Base-by-base conservation (phyloP, 2,113 vertebrate species). In the Antigone vipio region DNA sequence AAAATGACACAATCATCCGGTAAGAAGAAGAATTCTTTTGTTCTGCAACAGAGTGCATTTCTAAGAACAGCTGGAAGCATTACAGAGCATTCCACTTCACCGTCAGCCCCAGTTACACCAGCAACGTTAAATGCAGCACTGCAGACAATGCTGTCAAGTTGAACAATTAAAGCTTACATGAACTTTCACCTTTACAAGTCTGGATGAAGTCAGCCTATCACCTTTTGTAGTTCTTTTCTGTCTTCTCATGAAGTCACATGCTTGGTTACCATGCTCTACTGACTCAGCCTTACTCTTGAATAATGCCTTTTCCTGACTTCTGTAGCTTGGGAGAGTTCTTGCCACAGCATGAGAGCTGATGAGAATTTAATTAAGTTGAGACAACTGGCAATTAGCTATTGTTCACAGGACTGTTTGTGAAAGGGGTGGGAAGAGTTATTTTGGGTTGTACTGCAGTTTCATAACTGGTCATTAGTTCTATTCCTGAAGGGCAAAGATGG, bases 401-500 rank as follows among this genome's bases (percentile, higher is more conserved):
- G 88, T 88, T 96, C 92, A 96, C 27, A 29, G 77, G 86, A 89
- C 74, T 88, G 67, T 78, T 90, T 93, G 63, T 85, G 94, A 88
- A 64, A 94, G n/a, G 27, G 77, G 82, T 88, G 32, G 73, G 83
- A 96, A 91, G 93, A 97, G 93, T 89, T 98, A 96, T 97, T 97
- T 97, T 95, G 95, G 92, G 85, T 93, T 95, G 63, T 69, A 82
- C 52, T 72, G 49, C 63, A 85, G 95, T 96, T 97, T 98, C 95
- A 93, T 96, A 97, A 95, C 76, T 89, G 52, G 71, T 91, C 47
- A 77, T 93, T 84, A 92, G 83, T 92, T 97, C 85, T 85, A 2
- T 42, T 82, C 91, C 72, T 95, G 82, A 47, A 94, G 84, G 94
- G 77, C 86, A 97, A 58, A 92, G 38, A 76, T 30, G 18, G n/a